Evolutionary conservation across 2,888 invertebrate genomes (phyloP), one percentile per base, ranked within the genome.

Genomic region (Reticulitermes lucifugus): DNA sequence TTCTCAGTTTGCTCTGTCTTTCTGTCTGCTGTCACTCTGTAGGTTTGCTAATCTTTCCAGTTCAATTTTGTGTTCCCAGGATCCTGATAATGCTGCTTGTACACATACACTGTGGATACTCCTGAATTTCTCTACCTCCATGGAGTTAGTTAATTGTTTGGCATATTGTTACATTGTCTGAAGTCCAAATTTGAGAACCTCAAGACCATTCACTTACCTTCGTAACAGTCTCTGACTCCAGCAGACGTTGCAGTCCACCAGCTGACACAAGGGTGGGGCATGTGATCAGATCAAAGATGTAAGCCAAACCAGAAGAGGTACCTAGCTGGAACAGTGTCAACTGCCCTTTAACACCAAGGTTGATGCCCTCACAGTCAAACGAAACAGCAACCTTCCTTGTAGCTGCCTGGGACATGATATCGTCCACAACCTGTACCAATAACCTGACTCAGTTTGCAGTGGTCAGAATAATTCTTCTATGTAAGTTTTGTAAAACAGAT

Each of bases 331-430:
- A 94, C 82, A 98, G 91, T 3, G 98, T 98, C 86, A 98, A 92
- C 88, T 96, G 96, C 29, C 98, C 98, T 90, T 97, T 97, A 1
- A 95, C 92, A 41, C 98, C 98, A 86, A 98, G 92, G 91, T 98
- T 98, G 84, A 98, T 96, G 25, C 98, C 98, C 92, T 98, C 98
- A 89, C 97, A 97, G 90, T 98, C 98, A 89, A 98, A 94, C 0
- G 97, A 96, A 41, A 98, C 93, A 86, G 95, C 94, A 84, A 94
- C 93, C 83, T 92, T 88, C 91, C 91, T 46, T 91, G 71, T 83
- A 46, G 86, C 86, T 25, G 86, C 86, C 65, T 80, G 86, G 3
- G 79, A 84, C 83, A 91, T 86, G 35, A 92, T 89, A 55, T 90
- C 90, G 35, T 90, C 90, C 5, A 91, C 94, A 86, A 97, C 93